Evolutionary conservation across 2,797 vertebrate genomes (phyloP).

Genomic region (Etheostoma perlongum): DNA sequence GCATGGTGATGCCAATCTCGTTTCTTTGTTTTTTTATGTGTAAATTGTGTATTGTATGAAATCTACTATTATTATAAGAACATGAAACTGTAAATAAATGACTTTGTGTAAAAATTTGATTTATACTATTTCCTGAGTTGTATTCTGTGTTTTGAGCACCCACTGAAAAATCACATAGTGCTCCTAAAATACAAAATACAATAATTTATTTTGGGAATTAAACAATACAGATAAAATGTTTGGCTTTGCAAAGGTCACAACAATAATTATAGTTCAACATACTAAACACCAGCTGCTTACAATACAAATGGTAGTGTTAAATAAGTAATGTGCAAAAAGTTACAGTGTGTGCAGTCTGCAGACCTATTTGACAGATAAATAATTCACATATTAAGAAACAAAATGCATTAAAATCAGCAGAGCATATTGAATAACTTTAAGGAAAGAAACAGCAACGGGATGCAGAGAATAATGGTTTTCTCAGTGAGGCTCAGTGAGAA

Average conservation of each 20-base stretch:
- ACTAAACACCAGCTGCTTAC: background rate
- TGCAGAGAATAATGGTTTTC: conserved; percentile 18
- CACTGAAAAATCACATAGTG: background rate
- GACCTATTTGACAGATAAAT: conserved; percentile 8
- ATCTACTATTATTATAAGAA: conserved; percentile 67
- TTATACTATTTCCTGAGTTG: background rate
- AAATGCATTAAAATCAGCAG: background rate
- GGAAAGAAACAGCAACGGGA: conserved; percentile 19
- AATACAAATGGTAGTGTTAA: background rate
- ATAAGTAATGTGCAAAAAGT: background rate
- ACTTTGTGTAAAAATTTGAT: conserved; percentile 68
- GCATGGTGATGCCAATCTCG: conserved; percentile 73
- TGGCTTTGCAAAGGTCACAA: conserved; percentile 24
- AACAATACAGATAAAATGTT: conserved; percentile 11
- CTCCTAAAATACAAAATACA: background rate
- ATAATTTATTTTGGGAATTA: conserved; percentile 29
- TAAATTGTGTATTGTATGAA: conserved; percentile 83
- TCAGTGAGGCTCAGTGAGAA: background rate
- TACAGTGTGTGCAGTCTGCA: conserved; percentile 3
- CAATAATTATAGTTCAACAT: conserved; percentile 33
- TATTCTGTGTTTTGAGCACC: conserved; percentile 5
- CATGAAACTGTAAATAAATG: conserved; percentile 86
- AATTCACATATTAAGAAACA: background rate
- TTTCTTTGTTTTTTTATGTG: conserved; percentile 67
- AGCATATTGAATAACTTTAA: conserved; percentile 13